These are phyloP conservation scores for Tyria jacobaeae DNA, from an alignment of 2,888 invertebrate genomes.

Conservation along the genomic window DNA sequence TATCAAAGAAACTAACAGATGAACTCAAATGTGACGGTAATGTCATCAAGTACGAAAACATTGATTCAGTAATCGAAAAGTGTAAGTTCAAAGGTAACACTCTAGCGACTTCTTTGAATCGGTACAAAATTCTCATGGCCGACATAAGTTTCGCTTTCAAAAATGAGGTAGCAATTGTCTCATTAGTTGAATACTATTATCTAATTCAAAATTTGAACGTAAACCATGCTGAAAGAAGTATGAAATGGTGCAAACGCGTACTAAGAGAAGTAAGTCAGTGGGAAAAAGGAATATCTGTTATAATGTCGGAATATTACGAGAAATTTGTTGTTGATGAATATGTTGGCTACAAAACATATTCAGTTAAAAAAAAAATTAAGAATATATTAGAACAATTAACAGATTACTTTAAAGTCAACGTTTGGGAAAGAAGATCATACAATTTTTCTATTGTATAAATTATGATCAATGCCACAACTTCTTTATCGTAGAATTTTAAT, in stretches of 20 bases:
- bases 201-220: slow-evolving; percentile 48
- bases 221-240: slow-evolving; percentile 23
- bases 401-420: slow-evolving; percentile 27
- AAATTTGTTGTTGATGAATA: slow-evolving; percentile 57
- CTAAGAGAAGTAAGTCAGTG: slow-evolving; percentile 37
- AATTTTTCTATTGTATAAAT: slow-evolving; percentile 7
- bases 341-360: slow-evolving; percentile 46
- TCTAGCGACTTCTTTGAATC: slow-evolving; percentile 16
- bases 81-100: slow-evolving; percentile 57
- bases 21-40: slow-evolving; percentile 47
- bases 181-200: slow-evolving; percentile 51
- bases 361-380: slow-evolving; percentile 38
- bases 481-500: neutral
- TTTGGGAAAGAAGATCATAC: slow-evolving; percentile 40
- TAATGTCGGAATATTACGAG: slow-evolving; percentile 53
- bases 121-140: slow-evolving; percentile 43
- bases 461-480: neutral
- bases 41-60: slow-evolving; percentile 27
- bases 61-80: slow-evolving; percentile 29
- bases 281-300: slow-evolving; percentile 40
- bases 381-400: slow-evolving; percentile 36
- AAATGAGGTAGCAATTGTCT: slow-evolving; percentile 18
- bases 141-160: slow-evolving; percentile 39
- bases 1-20: slow-evolving; percentile 46
- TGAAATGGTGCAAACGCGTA: slow-evolving; percentile 36